These are phyloP conservation scores for Alligator sinensis DNA, from an alignment of 2,113 vertebrate genomes.

Conservation along the genomic window DNA sequence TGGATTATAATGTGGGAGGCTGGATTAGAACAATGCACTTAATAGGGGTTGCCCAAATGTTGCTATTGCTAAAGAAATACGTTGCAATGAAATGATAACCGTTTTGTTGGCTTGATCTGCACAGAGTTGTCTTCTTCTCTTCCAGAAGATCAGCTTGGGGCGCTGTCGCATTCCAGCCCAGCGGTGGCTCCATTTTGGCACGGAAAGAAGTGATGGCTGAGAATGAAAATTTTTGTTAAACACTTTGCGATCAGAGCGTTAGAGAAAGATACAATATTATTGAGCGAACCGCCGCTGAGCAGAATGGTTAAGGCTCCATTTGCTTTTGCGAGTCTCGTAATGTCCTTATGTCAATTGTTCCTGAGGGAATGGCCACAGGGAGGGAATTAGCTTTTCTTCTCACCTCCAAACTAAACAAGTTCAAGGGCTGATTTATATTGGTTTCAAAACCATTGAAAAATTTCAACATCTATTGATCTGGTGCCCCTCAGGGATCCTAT, in stretches of 20 bases:
- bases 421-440: constrained; percentile 63
- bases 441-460: constrained; percentile 49
- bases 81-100: too few species aligned
- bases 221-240: constrained; percentile 47
- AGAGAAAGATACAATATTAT: constrained; percentile 51
- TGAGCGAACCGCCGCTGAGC: background rate
- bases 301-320: constrained; percentile 67
- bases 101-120: background rate
- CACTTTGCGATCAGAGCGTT: constrained; percentile 37
- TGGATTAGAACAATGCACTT: too few species aligned
- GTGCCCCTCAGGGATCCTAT: constrained; percentile 50
- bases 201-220: background rate
- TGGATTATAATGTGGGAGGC: too few species aligned
- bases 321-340: constrained; percentile 58
- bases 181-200: background rate
- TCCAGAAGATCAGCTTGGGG: constrained; percentile 53
- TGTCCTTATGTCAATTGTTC: constrained; percentile 54
- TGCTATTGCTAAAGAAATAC: too few species aligned
- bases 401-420: constrained; percentile 41
- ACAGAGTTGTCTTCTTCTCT: constrained; percentile 50
- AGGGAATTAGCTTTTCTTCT: constrained; percentile 64
- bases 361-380: constrained; percentile 58
- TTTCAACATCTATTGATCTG: constrained; percentile 50
- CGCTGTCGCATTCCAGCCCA: constrained; percentile 56
- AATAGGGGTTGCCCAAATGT: too few species aligned